phyloP scores from a whole-genome alignment of 2,113 vertebrate species.

The Trichomycterus rosablanca region DNA sequence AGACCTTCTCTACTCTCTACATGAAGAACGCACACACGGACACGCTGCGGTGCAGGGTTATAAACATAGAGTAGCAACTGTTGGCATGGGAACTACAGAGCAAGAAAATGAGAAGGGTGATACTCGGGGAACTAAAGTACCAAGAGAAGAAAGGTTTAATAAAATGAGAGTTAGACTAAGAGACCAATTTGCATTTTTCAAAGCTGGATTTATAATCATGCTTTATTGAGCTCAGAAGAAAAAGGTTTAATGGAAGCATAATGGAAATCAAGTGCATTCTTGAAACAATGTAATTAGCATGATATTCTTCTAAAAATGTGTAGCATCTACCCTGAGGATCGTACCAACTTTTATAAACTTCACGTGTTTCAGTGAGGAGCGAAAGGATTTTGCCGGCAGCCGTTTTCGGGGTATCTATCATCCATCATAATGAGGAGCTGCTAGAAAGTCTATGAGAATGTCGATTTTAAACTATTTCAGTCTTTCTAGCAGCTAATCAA shows the following conservation, averaged over 20 bases:
- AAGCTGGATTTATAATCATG: constrained; percentile 19
- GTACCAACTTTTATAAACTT: neutral
- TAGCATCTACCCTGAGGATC: neutral
- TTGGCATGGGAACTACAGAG: constrained; percentile 30
- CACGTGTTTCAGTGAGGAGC: neutral
- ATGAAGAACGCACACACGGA: neutral
- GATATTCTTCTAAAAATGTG: neutral
- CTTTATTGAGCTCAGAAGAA: constrained; percentile 29
- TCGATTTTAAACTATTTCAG: no score
- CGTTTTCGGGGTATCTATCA: neutral
- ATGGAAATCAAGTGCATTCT: neutral
- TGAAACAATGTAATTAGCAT: constrained; percentile 6
- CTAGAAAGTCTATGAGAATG: no score
- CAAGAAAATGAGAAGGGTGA: neutral
- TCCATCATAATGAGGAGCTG: neutral
- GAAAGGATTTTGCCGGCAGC: neutral
- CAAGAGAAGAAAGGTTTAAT: constrained; percentile 12
- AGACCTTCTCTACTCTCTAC: neutral
- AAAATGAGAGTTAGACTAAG: constrained; percentile 2
- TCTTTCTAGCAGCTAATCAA: no score
- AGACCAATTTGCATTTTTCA: constrained; percentile 20
- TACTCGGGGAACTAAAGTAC: constrained; percentile 18
- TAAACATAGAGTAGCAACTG: neutral
- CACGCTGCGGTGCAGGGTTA: no score
- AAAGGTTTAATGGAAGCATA: neutral